Evolutionary conservation across 1,140 invertebrate species (phyloP), one percentile per base, ranked within the genome.

Genomic region (Mamestra configurata): DNA sequence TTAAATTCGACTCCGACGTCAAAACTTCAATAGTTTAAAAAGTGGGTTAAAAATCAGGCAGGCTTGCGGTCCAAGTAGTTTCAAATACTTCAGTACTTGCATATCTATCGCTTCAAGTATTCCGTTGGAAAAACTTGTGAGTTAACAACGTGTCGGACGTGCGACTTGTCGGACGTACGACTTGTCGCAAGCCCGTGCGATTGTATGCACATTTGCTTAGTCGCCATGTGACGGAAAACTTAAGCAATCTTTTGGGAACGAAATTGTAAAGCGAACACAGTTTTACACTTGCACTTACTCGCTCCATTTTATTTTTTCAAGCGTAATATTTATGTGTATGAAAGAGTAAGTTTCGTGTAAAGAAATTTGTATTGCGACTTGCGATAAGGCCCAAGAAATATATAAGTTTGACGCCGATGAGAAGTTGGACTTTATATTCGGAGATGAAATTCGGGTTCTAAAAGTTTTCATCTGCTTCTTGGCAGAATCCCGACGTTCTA

Each of bases 121-220:
- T 79, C 76, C 49, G 71, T 79, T 73, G 80, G 83, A 77, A 86
- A 83, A 84, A 81, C 75, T 82, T 79, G 57, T 27, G 22, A 85
- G 80, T 79, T 80, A 80, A 76, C 59, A 79, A 75, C 24, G 61
- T 53, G 66, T 55, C 76, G 72, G 57, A 59, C 71, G 51, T 71
- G 27, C 11, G 71, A 57, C 71, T 75, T 57, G 51, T 53, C 46
- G 71, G n/a, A 59, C 71, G 51, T 71, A 43, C 11, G 71, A 57
- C 71, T 75, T 57, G 51, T 53, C 46, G 71, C 51, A 27, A 35
- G 13, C 53, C 15, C 51, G 24, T 40, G 40, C 75, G 76, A 80
- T 83, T 82, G 82, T 79, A 72, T 78, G 64, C 73, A 79, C 53
- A 75, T 75, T 75, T 75, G 71, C 35, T 43, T 40, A 75, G 31